A percentile compares a stretch with the other conserved stretches of the same genome.
Evolutionary conservation across 2,888 invertebrate species (phyloP).

Genomic region (Pristionchus fissidentatus): DNA sequence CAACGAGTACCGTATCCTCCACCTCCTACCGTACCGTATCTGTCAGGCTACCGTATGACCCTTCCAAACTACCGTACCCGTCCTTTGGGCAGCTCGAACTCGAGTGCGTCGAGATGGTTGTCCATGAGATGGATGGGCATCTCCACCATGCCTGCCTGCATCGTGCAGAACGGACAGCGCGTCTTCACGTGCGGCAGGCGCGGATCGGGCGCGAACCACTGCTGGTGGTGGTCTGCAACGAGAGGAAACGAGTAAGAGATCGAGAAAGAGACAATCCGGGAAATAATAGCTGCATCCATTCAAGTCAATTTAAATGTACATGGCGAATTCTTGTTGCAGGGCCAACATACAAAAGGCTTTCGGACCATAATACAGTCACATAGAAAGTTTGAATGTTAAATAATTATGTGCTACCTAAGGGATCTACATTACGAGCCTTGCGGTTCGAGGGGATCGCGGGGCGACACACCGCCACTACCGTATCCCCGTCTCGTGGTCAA

Average conservation of each 20-base stretch:
- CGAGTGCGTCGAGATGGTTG: background rate
- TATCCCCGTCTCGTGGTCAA: no score
- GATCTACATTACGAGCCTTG: background rate
- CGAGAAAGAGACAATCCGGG: background rate
- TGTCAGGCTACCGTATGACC: background rate
- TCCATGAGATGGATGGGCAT: constrained; percentile 31
- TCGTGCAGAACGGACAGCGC: background rate
- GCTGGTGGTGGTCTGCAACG: background rate
- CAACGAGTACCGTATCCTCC: background rate
- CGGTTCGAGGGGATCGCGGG: no score
- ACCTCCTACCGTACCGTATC: background rate
- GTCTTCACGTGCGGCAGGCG: background rate
- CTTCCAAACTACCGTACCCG: background rate
- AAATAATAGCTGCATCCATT: background rate
- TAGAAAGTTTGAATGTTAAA: background rate
- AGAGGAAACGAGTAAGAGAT: background rate
- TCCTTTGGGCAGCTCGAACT: background rate
- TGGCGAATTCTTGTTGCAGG: no score
- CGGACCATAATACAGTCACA: no score
- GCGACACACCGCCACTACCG: no score
- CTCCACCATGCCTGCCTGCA: background rate
- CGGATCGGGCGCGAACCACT: background rate
- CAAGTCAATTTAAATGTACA: no score
- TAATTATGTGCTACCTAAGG: no score
- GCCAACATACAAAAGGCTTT: no score